Evolutionary conservation across 2,113 vertebrate genomes (phyloP).

Genomic region (Trichomycterus rosablanca): DNA sequence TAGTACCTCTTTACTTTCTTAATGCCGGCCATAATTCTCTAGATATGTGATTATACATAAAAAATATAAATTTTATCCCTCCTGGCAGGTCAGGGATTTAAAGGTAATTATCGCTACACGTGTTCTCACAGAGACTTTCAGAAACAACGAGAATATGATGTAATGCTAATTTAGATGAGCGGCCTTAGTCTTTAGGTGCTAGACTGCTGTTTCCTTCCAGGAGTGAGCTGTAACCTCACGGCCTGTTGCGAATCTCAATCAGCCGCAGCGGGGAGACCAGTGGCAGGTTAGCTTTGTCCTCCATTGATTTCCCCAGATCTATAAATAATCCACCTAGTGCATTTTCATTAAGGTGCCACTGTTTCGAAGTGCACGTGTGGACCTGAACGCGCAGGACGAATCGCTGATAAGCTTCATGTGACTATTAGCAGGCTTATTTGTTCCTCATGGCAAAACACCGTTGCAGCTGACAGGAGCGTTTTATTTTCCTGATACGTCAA

Average conservation of each 20-base stretch:
- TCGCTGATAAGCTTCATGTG: constrained; percentile 6
- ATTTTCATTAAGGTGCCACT: constrained; percentile 39
- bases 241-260: constrained; percentile 59
- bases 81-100: too few relatives aligned
- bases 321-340: constrained; percentile 50
- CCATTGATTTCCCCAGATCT: constrained; percentile 52
- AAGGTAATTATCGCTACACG: too few relatives aligned
- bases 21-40: too few relatives aligned
- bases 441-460: not conserved
- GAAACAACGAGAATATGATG: not conserved
- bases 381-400: constrained; percentile 7
- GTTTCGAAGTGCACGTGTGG: not conserved
- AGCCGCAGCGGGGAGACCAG: constrained; percentile 46
- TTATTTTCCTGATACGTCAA: constrained; percentile 35
- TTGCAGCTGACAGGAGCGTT: constrained; percentile 10
- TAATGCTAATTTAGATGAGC: constrained; percentile 1
- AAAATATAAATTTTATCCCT: too few relatives aligned
- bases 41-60: too few relatives aligned
- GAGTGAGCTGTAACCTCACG: constrained; percentile 51
- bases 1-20: too few relatives aligned
- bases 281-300: constrained; percentile 44
- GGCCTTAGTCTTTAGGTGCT: constrained; percentile 9
- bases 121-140: not conserved
- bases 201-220: constrained; percentile 43
- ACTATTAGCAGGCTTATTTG: not conserved